Percentiles rank a stretch among this genome's conserved stretches.
Evolutionary conservation across 2,113 vertebrate species (phyloP).

Genomic region (Alaudala cheleensis): DNA sequence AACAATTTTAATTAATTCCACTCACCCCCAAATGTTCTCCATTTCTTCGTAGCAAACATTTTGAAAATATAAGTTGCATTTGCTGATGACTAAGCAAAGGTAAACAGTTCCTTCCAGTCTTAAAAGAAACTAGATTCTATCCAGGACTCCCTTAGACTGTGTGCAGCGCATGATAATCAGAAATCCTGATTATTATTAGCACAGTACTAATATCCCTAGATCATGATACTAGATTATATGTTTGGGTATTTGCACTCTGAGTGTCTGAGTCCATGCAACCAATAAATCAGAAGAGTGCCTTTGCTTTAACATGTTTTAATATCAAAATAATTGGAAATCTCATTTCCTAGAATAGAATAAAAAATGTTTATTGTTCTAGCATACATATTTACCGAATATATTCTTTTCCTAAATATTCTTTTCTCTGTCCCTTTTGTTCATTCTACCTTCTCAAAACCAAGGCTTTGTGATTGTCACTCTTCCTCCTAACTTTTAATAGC

Average conservation of each 20-base stretch:
- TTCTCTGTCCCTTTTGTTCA: not conserved
- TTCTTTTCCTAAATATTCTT: not conserved
- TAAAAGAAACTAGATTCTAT: not conserved
- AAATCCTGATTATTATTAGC: not conserved
- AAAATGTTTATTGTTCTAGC: not conserved
- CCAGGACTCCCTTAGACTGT: not conserved
- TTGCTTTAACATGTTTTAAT: not conserved
- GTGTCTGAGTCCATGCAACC: not conserved
- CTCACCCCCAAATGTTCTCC: not conserved
- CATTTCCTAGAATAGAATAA: not conserved
- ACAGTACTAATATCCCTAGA: not conserved
- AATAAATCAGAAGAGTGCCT: not conserved
- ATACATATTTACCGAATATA: accelerated
- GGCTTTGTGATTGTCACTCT: not conserved
- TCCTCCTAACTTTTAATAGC: not conserved
- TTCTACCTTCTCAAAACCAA: not conserved
- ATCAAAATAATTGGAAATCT: not conserved
- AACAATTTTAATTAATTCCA: not conserved
- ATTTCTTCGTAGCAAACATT: not conserved
- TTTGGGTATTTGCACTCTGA: not conserved
- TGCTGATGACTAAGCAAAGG: not conserved
- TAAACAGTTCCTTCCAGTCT: not conserved
- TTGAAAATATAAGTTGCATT: not conserved
- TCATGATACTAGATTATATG: not conserved
- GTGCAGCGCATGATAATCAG: not conserved